Base-by-base conservation (phyloP, 2,113 vertebrate genomes). In the Numenius arquata region DNA sequence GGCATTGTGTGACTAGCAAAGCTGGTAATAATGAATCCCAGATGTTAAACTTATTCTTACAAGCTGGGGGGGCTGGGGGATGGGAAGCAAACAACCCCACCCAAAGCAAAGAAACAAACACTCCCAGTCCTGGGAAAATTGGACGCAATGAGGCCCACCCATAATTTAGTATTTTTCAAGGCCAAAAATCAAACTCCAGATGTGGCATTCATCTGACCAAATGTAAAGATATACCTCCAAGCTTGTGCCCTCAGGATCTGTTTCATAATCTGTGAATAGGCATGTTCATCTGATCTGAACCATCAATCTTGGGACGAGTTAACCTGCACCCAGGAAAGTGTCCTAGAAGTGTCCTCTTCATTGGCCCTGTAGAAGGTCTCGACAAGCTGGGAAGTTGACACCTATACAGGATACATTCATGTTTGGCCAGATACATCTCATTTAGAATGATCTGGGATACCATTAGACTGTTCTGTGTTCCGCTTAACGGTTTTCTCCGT, bases 181-280 rank as follows among this genome's bases (percentile, higher is more conserved):
- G 45, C 9, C 27, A 81, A 20, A 20, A 91, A 47, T 36, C 29
- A 61, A 77, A 88, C 8, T 71, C 41, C 32, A 63, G 19, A 38
- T 0, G 0, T 29, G 22, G 25, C 25, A 78, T n/a, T 88, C 29
- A 55, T 32, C 21, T 29, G 32, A 70, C 4, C 27, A 75, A 10
- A 71, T 5, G 5, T 22, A 87, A 89, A 78, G 16, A 58, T 2
- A 36, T 6, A 75, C 16, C 19, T 59, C 25, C 55, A 22, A 58
- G 11, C 9, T 72, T 59, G 7, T 50, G 45, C 26, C 11, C 12
- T 77, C 41, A 48, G 45, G 20, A 53, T 62, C 17, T 84, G 40
- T 62, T 89, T 74, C 52, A 41, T 15, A 36, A n/a, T 40, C 34
- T 48, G 14, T 40, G 65, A 81, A 78, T 0, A n/a, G 19, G 19